Conservation (phyloP, 1,140 invertebrate genomes). For the Meloidogyne hapla region DNA sequence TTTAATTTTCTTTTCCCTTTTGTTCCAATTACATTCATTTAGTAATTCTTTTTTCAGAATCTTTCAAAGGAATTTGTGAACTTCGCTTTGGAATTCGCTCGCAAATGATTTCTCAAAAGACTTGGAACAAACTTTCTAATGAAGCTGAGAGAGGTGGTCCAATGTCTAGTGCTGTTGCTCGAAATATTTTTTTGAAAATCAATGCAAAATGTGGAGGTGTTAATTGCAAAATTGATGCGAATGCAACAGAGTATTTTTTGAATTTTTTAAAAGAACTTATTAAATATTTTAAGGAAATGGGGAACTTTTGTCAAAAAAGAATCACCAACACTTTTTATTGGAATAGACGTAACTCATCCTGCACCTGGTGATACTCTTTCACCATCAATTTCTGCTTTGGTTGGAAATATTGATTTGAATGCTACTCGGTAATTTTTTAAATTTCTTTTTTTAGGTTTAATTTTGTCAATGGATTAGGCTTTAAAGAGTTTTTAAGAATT, state of each 20-base stretch:
- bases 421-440: slow-evolving; percentile 25
- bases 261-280: slow-evolving; percentile 16
- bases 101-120: slow-evolving; percentile 23
- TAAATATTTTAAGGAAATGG: slow-evolving; percentile 17
- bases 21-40: too few species aligned
- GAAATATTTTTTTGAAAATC: slow-evolving; percentile 30
- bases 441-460: neutral
- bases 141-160: neutral
- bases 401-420: slow-evolving; percentile 41
- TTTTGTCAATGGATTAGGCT: too few species aligned
- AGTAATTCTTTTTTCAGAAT: slow-evolving; percentile 27
- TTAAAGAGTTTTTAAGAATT: too few species aligned
- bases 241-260: neutral
- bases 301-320: slow-evolving; percentile 29
- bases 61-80: slow-evolving; percentile 24
- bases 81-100: slow-evolving; percentile 18
- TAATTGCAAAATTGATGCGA: slow-evolving; percentile 29
- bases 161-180: slow-evolving; percentile 18
- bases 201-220: slow-evolving; percentile 32
- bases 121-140: slow-evolving; percentile 21
- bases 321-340: slow-evolving; percentile 73
- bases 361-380: slow-evolving; percentile 68
- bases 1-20: neutral
- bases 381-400: slow-evolving; percentile 79
- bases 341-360: slow-evolving; percentile 71